Evolutionary conservation across 2,113 vertebrate species (phyloP).

Genomic region (Gallinago jamesoni): DNA sequence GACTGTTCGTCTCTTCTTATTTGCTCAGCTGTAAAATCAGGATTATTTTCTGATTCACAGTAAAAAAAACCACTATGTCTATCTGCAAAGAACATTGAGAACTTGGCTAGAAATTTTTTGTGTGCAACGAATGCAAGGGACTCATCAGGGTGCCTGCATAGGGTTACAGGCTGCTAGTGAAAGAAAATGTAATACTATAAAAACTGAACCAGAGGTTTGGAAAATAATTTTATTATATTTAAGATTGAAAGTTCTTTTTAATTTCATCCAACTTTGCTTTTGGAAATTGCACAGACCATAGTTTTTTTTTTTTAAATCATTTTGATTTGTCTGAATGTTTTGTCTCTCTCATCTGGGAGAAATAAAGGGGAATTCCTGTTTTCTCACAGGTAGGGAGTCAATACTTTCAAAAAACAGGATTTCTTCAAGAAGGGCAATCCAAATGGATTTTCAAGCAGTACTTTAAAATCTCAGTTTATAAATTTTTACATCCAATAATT

Average conservation of each 20-base stretch:
- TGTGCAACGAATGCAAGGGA: neutral
- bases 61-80: accelerated
- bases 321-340: neutral
- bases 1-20: neutral
- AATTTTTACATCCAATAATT: neutral
- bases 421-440: neutral
- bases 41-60: neutral
- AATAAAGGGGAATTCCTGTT: neutral
- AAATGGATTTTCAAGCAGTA: neutral
- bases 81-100: neutral
- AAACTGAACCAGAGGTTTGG: neutral
- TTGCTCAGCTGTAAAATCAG: neutral
- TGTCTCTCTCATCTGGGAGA: neutral
- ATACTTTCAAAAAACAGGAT: neutral
- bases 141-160: neutral
- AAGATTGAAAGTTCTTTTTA: neutral
- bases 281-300: neutral
- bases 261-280: neutral
- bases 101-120: neutral
- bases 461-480: neutral
- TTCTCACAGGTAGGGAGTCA: neutral
- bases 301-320: accelerated
- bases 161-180: neutral
- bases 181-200: neutral
- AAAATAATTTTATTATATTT: neutral